A percentile compares a stretch with the other conserved stretches of the same genome.
These are phyloP conservation scores for Platanista minor DNA, from an alignment of 2,113 vertebrate species.

Conservation along the genomic window DNA sequence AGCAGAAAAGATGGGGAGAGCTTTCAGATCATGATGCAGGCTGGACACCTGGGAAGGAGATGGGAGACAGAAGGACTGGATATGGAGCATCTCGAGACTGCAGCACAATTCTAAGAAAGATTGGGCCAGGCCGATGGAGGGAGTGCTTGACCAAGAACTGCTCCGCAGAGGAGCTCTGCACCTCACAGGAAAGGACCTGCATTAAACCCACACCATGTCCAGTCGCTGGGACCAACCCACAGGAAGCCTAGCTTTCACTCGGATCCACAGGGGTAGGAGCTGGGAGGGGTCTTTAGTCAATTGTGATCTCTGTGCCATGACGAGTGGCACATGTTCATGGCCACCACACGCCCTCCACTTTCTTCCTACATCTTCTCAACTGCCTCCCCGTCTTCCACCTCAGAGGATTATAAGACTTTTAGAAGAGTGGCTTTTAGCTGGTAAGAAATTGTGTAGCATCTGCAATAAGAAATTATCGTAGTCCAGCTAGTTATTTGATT, in stretches of 20 bases:
- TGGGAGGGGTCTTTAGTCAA: not conserved
- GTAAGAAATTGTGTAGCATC: not conserved
- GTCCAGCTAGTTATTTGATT: not conserved
- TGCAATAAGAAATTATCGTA: not conserved
- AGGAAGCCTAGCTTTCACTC: not conserved
- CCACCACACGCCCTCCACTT: not conserved
- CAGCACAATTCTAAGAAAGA: not conserved
- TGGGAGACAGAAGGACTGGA: not conserved
- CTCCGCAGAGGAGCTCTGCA: not conserved
- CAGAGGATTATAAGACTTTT: not conserved
- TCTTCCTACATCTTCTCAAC: not conserved
- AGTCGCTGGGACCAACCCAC: not conserved
- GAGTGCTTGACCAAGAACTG: not conserved
- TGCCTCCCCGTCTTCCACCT: not conserved
- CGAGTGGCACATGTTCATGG: not conserved
- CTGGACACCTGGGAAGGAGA: not conserved
- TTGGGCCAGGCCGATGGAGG: not conserved
- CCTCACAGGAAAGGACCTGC: not conserved
- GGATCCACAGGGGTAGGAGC: not conserved
- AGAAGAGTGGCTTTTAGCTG: not conserved
- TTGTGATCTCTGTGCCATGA: not conserved
- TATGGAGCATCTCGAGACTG: not conserved
- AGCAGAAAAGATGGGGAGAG: not conserved
- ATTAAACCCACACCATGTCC: accelerated
- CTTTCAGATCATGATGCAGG: not conserved